Base-by-base conservation (phyloP, 2,113 vertebrate species). In the Speoplatyrhinus poulsoni region DNA sequence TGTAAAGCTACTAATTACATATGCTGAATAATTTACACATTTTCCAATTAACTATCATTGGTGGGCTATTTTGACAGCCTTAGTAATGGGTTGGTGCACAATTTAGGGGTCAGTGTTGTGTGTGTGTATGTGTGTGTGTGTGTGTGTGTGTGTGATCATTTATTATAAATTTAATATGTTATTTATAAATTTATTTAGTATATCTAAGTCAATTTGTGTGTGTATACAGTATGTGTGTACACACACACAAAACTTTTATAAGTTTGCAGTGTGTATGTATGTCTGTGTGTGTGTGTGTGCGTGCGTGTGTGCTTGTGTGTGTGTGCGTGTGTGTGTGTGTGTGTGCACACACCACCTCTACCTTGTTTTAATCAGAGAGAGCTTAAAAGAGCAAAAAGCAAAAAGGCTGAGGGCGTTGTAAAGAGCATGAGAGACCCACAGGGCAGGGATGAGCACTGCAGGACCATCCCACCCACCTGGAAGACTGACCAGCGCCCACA, bases 381-480 rank as follows among this genome's bases (percentile, higher is more conserved):
- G 55, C 16, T 65, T 65, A 64, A 53, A n/a, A 9, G 50, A 60
- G 63, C 19, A 16, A 61, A 17, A 61, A 19, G 46, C 63, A 16
- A 49, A 61, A 49, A 77, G 69, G 76, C 5, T 16, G 58, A 60
- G 58, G 5, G 32, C 10, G 26, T 26, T 26, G 26, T 33, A 46
- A 7, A 61, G 36, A 61, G 59, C 46, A 10, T 1, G 58, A 41
- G 46, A 61, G 60, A 46, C 82, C 82, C 67, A 52, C 41, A 48
- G 58, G 79, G 84, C 87, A 82, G 76, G 76, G 80, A 82, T 88
- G 80, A 67, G 83, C 60, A 50, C 60, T 75, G 69, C 69, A 73
- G 78, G 85, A 81, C 83, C 81, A 82, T 88, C 83, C 83, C 70
- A 69, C 78, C 87, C 87, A 90, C 89, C 88, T 91, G 88, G 86